These are phyloP conservation scores for Pseudopodoces humilis DNA, from an alignment of 2,113 vertebrate species.

Conservation along the genomic window DNA sequence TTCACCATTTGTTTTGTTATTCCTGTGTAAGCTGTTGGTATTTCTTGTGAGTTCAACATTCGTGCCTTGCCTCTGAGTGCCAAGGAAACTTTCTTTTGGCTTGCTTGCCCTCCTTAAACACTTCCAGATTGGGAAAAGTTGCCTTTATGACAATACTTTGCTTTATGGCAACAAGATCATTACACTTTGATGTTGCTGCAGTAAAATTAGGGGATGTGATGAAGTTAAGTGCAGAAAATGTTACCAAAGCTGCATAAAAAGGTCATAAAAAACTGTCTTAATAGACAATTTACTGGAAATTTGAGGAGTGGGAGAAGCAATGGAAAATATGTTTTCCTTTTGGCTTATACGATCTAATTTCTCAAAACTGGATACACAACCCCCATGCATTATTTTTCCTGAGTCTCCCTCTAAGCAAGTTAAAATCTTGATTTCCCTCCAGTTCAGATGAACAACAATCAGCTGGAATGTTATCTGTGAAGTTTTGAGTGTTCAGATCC, in stretches of 20 bases:
- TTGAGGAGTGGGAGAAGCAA: not conserved
- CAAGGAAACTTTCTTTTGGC: not conserved
- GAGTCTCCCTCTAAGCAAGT: not conserved
- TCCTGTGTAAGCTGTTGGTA: not conserved
- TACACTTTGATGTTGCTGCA: conserved; percentile 34
- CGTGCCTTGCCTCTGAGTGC: not conserved
- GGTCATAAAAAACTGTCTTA: conserved; percentile 25
- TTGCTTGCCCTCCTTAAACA: not conserved
- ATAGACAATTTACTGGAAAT: conserved; percentile 35
- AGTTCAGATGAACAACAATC: not conserved
- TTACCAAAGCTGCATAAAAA: conserved; percentile 31
- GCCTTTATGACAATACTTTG: conserved; percentile 13
- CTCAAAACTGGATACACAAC: not conserved
- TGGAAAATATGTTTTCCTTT: conserved; percentile 5
- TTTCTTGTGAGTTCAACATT: not conserved
- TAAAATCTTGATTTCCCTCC: not conserved
- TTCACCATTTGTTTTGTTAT: not conserved
- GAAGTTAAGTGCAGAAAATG: conserved; percentile 37
- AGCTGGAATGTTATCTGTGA: not conserved
- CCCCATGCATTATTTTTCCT: not conserved
- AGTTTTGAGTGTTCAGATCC: not conserved
- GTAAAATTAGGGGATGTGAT: conserved; percentile 32
- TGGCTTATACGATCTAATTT: not conserved
- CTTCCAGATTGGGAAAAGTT: not conserved
- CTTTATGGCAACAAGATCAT: conserved; percentile 24